Base-by-base conservation (phyloP, 2,888 invertebrate genomes). In the Steinernema carpocapsae region DNA sequence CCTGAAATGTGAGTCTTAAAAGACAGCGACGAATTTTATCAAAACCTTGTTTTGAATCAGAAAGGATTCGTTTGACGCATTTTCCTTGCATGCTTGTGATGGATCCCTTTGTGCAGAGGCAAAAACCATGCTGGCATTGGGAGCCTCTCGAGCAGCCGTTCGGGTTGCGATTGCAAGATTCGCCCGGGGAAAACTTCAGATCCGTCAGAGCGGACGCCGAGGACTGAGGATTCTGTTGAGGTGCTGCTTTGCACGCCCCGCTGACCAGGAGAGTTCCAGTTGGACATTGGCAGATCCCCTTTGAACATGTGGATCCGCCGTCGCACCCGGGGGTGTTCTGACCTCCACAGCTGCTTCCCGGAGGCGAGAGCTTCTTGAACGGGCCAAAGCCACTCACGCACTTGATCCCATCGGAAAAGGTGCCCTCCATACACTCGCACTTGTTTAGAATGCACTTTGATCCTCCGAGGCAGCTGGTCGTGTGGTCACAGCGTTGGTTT, bases 241-340 rank as follows among this genome's bases (percentile, higher is more conserved):
- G 19, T 3, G 17, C 17, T 4, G 17, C 4, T n/a, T 84, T 78
- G 74, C 87, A 87, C 51, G 80, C 79, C 12, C 83, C 84, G 74
- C 87, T 87, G 77, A 85, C 72, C 6, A 80, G 76, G 43, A 74
- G 72, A 22, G 80, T 79, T 17, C 78, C 78, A 17, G 73, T 46
- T 4, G 85, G 84, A 71, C 87, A 87, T 7, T 80, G 78, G 76
- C 87, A 87, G 7, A 78, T 74, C 10, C 87, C 87, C 37, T 80
- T 77, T 12, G 82, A 79, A 72, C 87, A 87, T 26, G 77, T 78
- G 0, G 85, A 84, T 37, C 85, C 85, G 42, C 87, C 86, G 6
- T 79, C 73, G 37, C 73, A 73, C 14, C 26, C 64, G 2, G 32
- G 17, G 64, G 2, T n/a, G 64, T 64, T 64, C 37, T 64, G 64